These are phyloP conservation scores for Grammomys surdaster DNA, from an alignment of 2,113 vertebrate species.

Conservation along the genomic window DNA sequence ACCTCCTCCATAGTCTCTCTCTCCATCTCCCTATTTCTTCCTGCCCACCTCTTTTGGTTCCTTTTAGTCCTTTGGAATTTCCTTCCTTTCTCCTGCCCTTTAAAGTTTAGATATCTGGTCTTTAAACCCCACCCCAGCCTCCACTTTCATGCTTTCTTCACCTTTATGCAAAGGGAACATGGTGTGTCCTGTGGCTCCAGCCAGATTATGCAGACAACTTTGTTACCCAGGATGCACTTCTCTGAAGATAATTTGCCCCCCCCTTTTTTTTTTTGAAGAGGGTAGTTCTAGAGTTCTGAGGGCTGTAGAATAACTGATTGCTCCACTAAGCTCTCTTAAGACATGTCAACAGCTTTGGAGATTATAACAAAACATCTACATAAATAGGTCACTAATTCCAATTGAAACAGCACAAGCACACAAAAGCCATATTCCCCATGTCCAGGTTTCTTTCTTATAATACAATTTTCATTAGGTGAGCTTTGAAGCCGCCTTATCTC, in stretches of 20 bases:
- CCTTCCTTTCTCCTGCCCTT: not conserved
- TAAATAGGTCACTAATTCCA: not conserved
- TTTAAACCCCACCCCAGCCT: not conserved
- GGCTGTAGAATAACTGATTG: not conserved
- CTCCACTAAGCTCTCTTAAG: not conserved
- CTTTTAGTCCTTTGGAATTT: not conserved
- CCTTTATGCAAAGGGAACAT: not conserved
- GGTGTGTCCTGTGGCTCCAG: not conserved
- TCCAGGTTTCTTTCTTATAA: not conserved
- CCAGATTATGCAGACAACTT: no score
- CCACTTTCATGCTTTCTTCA: not conserved
- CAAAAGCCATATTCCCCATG: no score
- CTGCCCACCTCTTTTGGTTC: not conserved
- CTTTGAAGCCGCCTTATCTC: no score
- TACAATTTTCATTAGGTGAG: not conserved
- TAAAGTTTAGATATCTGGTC: not conserved
- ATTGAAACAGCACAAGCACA: not conserved
- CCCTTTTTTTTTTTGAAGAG: not conserved
- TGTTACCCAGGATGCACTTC: rapidly evolving
- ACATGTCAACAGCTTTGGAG: not conserved
- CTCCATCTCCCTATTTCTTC: not conserved
- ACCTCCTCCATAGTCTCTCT: not conserved
- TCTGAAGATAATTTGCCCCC: not conserved
- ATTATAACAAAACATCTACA: not conserved
- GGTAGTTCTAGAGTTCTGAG: not conserved